Conservation (phyloP, 2,113 vertebrate genomes). For the Corythornis vintsioides region DNA sequence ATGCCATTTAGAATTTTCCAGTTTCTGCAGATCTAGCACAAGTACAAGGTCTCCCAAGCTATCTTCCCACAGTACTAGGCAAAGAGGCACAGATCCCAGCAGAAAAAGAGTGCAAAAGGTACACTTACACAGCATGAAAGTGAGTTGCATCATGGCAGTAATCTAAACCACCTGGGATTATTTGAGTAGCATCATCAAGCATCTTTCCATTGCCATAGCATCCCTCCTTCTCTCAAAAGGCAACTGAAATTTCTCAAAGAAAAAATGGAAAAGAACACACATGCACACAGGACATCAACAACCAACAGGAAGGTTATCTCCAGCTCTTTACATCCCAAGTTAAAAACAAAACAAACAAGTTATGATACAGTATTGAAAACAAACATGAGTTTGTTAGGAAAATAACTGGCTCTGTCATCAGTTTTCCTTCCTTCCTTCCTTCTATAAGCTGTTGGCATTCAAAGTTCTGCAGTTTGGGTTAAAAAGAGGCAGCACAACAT, state of each 20-base stretch:
- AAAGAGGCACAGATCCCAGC: background rate
- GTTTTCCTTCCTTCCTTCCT: conserved; percentile 19
- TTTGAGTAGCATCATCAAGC: background rate
- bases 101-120: background rate
- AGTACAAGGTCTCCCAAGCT: background rate
- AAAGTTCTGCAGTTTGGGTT: background rate
- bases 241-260: background rate
- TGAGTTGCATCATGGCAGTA: background rate
- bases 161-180: background rate
- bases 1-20: background rate
- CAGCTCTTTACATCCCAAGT: background rate
- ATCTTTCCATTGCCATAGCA: background rate
- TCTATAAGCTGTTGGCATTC: background rate
- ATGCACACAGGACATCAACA: background rate
- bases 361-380: background rate
- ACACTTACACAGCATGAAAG: rapidly evolving
- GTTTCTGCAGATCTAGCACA: background rate
- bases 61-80: background rate
- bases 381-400: background rate
- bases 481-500: background rate
- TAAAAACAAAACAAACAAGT: background rate
- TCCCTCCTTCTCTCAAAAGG: background rate
- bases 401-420: background rate
- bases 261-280: background rate
- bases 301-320: background rate